Conservation (phyloP, 2,113 vertebrate genomes). For the Odontesthes bonariensis region DNA sequence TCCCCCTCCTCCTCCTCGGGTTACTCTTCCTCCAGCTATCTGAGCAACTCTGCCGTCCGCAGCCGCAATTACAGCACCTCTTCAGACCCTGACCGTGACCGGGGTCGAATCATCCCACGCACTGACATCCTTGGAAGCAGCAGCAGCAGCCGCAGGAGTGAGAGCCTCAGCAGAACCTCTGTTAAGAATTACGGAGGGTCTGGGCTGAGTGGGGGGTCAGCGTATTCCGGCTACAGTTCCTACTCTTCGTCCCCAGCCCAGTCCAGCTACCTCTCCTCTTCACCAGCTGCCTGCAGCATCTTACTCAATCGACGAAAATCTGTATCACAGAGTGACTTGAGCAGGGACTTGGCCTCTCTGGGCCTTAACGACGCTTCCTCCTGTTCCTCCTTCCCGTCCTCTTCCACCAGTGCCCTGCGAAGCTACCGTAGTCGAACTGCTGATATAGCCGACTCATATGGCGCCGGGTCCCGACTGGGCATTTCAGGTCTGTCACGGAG, state of each 20-base stretch:
- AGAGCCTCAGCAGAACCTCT: constrained; percentile 86
- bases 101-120: constrained; percentile 85
- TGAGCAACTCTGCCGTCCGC: constrained; percentile 80
- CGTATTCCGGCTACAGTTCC: constrained; percentile 74
- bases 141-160: constrained; percentile 80
- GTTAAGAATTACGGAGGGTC: constrained; percentile 71
- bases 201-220: constrained; percentile 84
- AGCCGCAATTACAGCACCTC: constrained; percentile 83
- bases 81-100: constrained; percentile 80
- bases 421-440: constrained; percentile 73
- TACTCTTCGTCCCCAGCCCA: constrained; percentile 67
- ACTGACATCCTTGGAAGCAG: constrained; percentile 81
- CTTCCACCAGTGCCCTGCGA: constrained; percentile 74
- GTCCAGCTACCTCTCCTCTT: constrained; percentile 84
- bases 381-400: constrained; percentile 73
- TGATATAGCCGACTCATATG: constrained; percentile 72
- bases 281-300: constrained; percentile 72
- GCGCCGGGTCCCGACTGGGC: constrained; percentile 52
- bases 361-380: constrained; percentile 80
- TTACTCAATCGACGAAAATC: constrained; percentile 88
- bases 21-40: constrained; percentile 84
- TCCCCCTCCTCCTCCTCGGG: constrained; percentile 73
- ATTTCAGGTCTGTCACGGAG: constrained; percentile 71
- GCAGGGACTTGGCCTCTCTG: constrained; percentile 88
- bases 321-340: constrained; percentile 92